Evolutionary conservation across 92 coral and sea anemone species (phyloP), one percentile per base, ranked within the genome.

Genomic region (Meandrina meandrites): DNA sequence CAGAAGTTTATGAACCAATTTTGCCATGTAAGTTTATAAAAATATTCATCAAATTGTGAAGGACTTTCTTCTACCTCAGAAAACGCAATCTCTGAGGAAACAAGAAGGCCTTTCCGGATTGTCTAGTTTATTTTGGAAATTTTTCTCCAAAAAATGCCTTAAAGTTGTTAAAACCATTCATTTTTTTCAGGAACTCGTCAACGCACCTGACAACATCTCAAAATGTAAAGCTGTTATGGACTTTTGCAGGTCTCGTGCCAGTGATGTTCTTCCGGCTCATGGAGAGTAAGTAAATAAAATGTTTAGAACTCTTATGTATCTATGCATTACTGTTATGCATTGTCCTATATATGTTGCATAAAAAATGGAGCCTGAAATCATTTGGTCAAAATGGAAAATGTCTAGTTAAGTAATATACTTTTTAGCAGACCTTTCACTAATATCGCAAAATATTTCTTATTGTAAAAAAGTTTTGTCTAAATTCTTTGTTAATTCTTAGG

Each of bases 161-260:
- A 28, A 16, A 27, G 48, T 17, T 17, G 24, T 27, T 78, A 47
- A 53, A 12, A 5, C 5, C 15, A 32, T 78, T 54, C 32, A 9
- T 79, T 18, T 79, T 22, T 47, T 66, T 40, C 78, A 91, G 93
- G 93, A 91, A 69, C 88, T 91, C 21, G 69, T 91, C 80, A 88
- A 91, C 40, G 88, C 89, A 8, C 91, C 91, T 1, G 93, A 88
- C 34, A 34, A 71, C 24, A 80, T 91, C 19, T 88, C 91, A 50
- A 73, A 45, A 86, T 60, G 93, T 13, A 53, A 80, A 27, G 82
- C 37, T 37, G 93, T 91, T 21, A 66, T 91, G 76, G 66, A 75
- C 35, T 91, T 91, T 81, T 91, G 93, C 64, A 88, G 78, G 75
- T 85, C 93, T 11, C 81, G 89, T 5, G 22, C 82, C 35, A 89